Evolutionary conservation across 1,140 invertebrate genomes (phyloP).

Genomic region (Cheumatopsyche charites): DNA sequence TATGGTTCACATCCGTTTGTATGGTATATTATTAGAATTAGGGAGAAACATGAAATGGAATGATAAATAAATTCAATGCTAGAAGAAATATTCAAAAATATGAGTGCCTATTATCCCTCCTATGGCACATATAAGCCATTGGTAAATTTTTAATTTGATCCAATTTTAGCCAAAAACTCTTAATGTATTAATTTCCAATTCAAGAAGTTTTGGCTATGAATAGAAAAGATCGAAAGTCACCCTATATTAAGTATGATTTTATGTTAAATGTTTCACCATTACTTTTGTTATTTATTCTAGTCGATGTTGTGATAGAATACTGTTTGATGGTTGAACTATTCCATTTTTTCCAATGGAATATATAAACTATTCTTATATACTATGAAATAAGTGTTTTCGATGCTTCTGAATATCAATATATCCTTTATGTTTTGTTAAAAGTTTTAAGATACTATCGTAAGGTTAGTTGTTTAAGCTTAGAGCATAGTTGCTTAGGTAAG

Average conservation of each 20-base stretch:
- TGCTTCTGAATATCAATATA: slow-evolving; percentile 32
- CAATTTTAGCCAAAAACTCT: neutral
- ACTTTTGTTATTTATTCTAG: slow-evolving; percentile 11
- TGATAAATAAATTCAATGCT: no score
- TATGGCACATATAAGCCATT: no score
- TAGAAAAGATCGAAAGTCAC: neutral
- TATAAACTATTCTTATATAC: slow-evolving; percentile 28
- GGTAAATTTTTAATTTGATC: no score
- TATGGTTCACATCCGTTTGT: no score
- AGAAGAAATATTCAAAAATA: no score
- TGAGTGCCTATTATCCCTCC: no score
- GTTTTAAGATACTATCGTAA: slow-evolving; percentile 12
- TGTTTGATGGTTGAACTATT: neutral
- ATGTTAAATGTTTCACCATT: neutral
- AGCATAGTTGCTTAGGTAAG: slow-evolving; percentile 34
- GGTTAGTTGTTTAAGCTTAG: slow-evolving; percentile 11
- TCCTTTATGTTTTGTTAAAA: slow-evolving; percentile 33
- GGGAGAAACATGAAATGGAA: no score
- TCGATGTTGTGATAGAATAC: slow-evolving; percentile 36
- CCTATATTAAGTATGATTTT: neutral
- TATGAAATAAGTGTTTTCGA: slow-evolving; percentile 26
- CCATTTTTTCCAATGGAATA: slow-evolving; percentile 1
- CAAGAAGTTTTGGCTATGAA: neutral
- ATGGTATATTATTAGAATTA: no score
- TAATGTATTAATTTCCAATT: neutral